Evolutionary conservation across 2,113 vertebrate species (phyloP).

Genomic region (Phylloscopus trochilus): DNA sequence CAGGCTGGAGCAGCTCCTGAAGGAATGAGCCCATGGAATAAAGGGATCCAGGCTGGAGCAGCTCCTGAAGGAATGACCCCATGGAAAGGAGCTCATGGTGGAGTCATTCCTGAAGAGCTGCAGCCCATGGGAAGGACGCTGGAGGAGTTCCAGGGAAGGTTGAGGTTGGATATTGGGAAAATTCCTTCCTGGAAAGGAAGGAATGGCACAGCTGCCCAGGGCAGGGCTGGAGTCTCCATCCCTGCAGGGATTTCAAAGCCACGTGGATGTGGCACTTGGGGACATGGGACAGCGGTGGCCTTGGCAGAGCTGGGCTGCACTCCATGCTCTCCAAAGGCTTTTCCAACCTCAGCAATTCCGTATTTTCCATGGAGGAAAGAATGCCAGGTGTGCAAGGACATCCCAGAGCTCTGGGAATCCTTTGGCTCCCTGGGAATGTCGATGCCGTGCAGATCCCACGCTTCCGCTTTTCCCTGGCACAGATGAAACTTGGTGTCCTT

Average conservation of each 20-base stretch:
- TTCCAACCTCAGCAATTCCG: neutral
- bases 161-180: neutral
- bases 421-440: neutral
- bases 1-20: neutral
- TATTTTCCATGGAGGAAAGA: neutral
- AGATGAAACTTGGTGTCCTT: neutral
- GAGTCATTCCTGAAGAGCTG: neutral
- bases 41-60: neutral
- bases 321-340: neutral
- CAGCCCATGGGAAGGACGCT: neutral
- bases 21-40: neutral
- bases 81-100: neutral
- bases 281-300: neutral
- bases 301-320: neutral
- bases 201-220: neutral
- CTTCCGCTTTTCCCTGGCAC: neutral
- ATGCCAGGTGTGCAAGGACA: neutral
- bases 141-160: neutral
- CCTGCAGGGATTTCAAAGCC: fast-evolving
- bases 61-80: neutral
- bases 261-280: neutral
- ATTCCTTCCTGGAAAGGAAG: neutral
- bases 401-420: neutral
- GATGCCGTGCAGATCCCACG: neutral
- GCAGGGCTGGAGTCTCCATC: neutral